These are phyloP conservation scores for Sebastes cheni DNA, from an alignment of 2,797 vertebrate species.

Conservation along the genomic window DNA sequence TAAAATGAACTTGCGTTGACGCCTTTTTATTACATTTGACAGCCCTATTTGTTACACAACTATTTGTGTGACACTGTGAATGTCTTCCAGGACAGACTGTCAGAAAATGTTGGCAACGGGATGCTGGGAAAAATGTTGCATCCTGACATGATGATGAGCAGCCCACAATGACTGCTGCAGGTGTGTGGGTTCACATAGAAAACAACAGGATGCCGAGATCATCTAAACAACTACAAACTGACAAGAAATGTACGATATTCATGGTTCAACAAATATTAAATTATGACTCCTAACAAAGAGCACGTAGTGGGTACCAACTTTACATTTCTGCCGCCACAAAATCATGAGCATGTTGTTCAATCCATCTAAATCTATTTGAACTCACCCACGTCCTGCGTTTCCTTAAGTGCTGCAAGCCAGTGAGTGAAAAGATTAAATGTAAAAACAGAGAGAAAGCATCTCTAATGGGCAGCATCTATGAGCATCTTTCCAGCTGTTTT, in stretches of 20 bases:
- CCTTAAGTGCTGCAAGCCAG: slow-evolving; percentile 18
- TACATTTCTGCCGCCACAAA: neutral
- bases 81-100: neutral
- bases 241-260: neutral
- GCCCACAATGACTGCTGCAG: neutral
- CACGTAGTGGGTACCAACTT: neutral
- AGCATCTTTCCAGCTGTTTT: slow-evolving; percentile 37
- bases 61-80: neutral
- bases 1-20: too few relatives aligned
- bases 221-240: neutral
- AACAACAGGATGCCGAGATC: neutral
- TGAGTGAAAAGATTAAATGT: slow-evolving; percentile 27
- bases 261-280: neutral
- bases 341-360: slow-evolving; percentile 11
- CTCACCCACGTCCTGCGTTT: slow-evolving; percentile 3
- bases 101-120: neutral
- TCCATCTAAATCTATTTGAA: slow-evolving; percentile 19
- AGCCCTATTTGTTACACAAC: neutral
- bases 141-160: neutral
- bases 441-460: slow-evolving; percentile 27
- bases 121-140: neutral
- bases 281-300: neutral
- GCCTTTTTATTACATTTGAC: too few relatives aligned
- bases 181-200: neutral
- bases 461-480: slow-evolving; percentile 43